These are phyloP conservation scores for Salarias fasciatus DNA, from an alignment of 2,797 vertebrate genomes.

Conservation along the genomic window DNA sequence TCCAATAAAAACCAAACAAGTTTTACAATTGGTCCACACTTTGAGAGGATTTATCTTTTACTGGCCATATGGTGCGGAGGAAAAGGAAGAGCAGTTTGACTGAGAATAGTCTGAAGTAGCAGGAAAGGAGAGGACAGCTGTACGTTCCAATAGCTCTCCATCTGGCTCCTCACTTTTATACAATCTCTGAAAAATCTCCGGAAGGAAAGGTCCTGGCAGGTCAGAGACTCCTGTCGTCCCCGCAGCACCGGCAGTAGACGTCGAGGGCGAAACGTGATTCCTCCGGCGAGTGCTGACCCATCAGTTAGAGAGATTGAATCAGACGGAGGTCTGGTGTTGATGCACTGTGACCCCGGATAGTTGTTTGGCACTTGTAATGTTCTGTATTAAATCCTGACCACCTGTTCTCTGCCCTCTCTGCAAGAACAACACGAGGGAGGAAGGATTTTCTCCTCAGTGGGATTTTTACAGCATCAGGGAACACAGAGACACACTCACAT, in stretches of 20 bases:
- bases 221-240: not conserved
- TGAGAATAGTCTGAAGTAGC: not conserved
- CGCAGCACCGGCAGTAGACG: not conserved
- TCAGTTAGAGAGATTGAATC: slow-evolving; percentile 3
- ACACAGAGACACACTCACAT: too few species aligned
- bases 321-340: not conserved
- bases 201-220: slow-evolving; percentile 1
- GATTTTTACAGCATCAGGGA: too few species aligned
- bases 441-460: not conserved
- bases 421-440: slow-evolving; percentile 1
- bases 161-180: slow-evolving; percentile 10
- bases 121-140: not conserved
- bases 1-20: slow-evolving; percentile 3
- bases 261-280: slow-evolving; percentile 3
- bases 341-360: not conserved
- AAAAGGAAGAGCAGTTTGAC: not conserved
- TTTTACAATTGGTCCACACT: not conserved
- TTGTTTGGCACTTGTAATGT: slow-evolving; percentile 15
- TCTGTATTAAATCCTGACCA: slow-evolving; percentile 13
- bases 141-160: not conserved
- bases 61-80: slow-evolving; percentile 6
- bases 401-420: slow-evolving; percentile 3
- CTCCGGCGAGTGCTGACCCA: not conserved
- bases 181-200: not conserved
- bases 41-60: slow-evolving; percentile 5